Evolutionary conservation across 2,113 vertebrate species (phyloP), one percentile per base, ranked within the genome.

Genomic region (Hiodon alosoides): DNA sequence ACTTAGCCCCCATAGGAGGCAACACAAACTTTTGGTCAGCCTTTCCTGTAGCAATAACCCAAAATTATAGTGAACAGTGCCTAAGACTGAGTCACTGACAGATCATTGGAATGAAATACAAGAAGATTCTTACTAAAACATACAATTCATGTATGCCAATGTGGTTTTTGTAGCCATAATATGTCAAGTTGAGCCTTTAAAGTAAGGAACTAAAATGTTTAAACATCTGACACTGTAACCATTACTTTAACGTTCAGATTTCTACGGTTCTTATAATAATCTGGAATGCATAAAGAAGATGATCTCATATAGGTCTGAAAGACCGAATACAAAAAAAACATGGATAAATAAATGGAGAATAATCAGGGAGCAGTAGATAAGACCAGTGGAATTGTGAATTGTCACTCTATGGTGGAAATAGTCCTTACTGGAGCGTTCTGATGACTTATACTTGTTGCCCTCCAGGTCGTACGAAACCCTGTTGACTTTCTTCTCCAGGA

Each of bases 371-470:
- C 31, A 31, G 31, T 31, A 31, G 31, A 31, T 31, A 31, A 31
- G 31, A 31, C 31, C 31, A 31, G 31, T 31, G 31, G 31, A 31
- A 31, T 2, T 31, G 31, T 31, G 31, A 31, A 31, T 31, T 70
- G 53, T 52, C 51, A 31, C 14, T 51, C 2, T 0, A 7, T 0
- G 17, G 54, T n/a, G 10, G 17, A 62, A 14, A 0, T 17, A 17
- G 66, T 11, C 72, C 88, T 89, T 90, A 97, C 97, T 92, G 82
- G 95, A 93, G 79, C 93, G 94, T 73, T 98, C 95, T 2, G 93
- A 85, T 73, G 91, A 82, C 74, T 92, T 94, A 76, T 83, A 91
- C 81, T 89, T 92, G 83, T 86, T 85, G 71, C 93, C 92, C 71
- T 91, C 91, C 74, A 93, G 85, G 81, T 92, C 88, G 57, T 90